Conservation (phyloP, 2,113 vertebrate species). For the Hippocampus zosterae region DNA sequence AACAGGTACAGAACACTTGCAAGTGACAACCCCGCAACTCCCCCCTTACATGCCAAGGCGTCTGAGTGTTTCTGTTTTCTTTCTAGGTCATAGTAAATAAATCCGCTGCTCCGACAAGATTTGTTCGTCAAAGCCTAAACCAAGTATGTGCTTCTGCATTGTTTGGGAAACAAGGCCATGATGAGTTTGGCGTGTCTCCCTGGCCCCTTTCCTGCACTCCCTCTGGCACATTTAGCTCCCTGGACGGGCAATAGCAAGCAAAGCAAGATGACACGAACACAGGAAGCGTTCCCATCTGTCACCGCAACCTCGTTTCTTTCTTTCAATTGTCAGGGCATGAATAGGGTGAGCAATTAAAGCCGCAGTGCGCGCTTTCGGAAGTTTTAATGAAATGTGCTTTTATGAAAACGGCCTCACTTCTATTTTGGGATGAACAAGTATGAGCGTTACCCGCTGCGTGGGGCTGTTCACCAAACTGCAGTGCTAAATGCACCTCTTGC, state of each 20-base stretch:
- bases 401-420: background rate
- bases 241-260: constrained; percentile 53
- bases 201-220: constrained; percentile 48
- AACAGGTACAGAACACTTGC: constrained; percentile 24
- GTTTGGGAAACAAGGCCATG: constrained; percentile 29
- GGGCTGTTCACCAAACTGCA: no score
- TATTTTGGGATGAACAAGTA: no score
- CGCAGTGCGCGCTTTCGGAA: background rate
- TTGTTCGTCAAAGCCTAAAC: background rate
- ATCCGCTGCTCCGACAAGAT: background rate
- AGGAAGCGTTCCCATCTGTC: constrained; percentile 64
- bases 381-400: constrained; percentile 7
- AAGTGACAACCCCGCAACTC: constrained; percentile 5
- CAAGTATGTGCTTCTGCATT: constrained; percentile 4
- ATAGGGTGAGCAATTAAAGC: constrained; percentile 35
- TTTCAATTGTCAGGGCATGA: constrained; percentile 40
- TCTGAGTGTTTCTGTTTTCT: background rate
- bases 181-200: constrained; percentile 49
- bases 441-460: no score
- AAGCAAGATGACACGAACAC: constrained; percentile 46
- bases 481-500: no score
- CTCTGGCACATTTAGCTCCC: constrained; percentile 69
- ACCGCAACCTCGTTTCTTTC: constrained; percentile 31
- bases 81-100: background rate
- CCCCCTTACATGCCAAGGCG: background rate